phyloP scores from a whole-genome alignment of 2,113 vertebrate genomes.

The Gymnorhina tibicen region DNA sequence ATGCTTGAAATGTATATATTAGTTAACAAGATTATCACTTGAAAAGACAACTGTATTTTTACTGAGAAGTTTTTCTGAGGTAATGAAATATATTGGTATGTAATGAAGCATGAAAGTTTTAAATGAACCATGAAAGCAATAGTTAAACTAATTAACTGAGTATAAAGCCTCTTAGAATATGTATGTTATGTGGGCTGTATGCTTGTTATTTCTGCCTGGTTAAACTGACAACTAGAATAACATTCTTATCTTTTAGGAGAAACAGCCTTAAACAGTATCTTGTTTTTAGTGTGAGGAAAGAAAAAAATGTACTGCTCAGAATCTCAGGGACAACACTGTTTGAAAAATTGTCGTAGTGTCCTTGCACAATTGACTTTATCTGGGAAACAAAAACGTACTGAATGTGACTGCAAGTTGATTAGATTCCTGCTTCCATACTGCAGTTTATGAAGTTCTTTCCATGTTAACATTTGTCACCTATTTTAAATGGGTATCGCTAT shows the following conservation, averaged over 20 bases:
- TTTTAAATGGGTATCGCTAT: not conserved
- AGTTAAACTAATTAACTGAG: constrained; percentile 83
- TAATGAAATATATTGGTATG: constrained; percentile 77
- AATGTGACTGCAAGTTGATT: not conserved
- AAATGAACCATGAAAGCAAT: constrained; percentile 76
- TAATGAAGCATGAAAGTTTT: constrained; percentile 81
- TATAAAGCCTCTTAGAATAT: constrained; percentile 73
- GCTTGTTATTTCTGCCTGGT: constrained; percentile 68
- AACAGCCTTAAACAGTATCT: not conserved
- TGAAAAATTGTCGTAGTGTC: constrained; percentile 31
- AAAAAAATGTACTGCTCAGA: constrained; percentile 33
- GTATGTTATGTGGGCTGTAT: constrained; percentile 49
- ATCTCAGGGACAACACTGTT: constrained; percentile 24
- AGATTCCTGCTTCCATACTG: not conserved
- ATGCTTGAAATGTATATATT: constrained; percentile 62
- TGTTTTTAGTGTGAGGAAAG: not conserved
- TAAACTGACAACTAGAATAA: constrained; percentile 52
- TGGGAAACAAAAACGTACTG: not conserved
- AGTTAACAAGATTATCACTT: constrained; percentile 67
- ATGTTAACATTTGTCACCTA: not conserved
- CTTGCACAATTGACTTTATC: not conserved
- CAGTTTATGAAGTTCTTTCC: not conserved
- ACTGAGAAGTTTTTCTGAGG: constrained; percentile 57
- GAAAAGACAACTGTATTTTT: constrained; percentile 62
- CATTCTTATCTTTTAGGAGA: constrained; percentile 18